Evolutionary conservation across 1,140 invertebrate genomes (phyloP).

Genomic region (Glomeris maerens): DNA sequence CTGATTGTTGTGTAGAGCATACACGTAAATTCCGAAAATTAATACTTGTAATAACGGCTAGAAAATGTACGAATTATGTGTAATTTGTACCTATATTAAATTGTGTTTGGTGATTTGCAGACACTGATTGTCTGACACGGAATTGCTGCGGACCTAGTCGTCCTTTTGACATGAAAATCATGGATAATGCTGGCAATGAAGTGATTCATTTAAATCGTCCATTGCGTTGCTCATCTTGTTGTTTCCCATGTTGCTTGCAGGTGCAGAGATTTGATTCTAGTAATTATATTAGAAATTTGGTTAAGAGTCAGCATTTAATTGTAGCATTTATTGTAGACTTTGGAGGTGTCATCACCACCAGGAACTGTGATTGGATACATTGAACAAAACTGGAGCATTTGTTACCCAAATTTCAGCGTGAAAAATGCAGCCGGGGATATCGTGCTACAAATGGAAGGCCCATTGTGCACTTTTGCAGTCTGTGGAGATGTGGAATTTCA

Average conservation of each 20-base stretch:
- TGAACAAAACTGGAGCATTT: slow-evolving; percentile 71
- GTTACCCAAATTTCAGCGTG: slow-evolving; percentile 59
- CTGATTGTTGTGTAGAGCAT: too few relatives aligned
- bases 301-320: neutral
- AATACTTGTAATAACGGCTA: too few relatives aligned
- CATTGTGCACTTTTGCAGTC: slow-evolving; percentile 59
- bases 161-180: slow-evolving; percentile 71
- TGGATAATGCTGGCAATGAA: slow-evolving; percentile 60
- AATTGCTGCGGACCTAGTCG: slow-evolving; percentile 60
- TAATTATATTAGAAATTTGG: neutral
- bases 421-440: slow-evolving; percentile 58
- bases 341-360: slow-evolving; percentile 56
- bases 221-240: slow-evolving; percentile 58
- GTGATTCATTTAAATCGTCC: slow-evolving; percentile 60
- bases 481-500: slow-evolving; percentile 64
- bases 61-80: too few relatives aligned
- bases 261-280: slow-evolving; percentile 27
- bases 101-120: slow-evolving; percentile 23
- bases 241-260: slow-evolving; percentile 71
- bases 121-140: slow-evolving; percentile 60
- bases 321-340: slow-evolving; percentile 29
- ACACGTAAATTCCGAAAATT: too few relatives aligned
- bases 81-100: too few relatives aligned
- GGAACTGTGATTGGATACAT: slow-evolving; percentile 59
- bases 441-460: slow-evolving; percentile 67